Base-by-base conservation (phyloP, 2,113 vertebrate species). In the Corythaixoides concolor region DNA sequence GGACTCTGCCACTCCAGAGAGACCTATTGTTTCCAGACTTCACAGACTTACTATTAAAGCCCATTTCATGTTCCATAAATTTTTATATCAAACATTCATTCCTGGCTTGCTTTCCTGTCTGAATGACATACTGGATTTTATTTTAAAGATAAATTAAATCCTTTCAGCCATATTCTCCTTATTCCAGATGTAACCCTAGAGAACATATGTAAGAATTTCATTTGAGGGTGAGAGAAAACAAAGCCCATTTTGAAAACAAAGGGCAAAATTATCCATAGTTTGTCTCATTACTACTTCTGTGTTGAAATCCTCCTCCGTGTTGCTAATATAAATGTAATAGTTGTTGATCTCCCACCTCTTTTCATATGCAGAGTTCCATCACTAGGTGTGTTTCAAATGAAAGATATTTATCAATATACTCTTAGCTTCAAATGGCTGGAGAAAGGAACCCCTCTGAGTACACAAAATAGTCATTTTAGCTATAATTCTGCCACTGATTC, bases 51-150 rank as follows among this genome's bases (percentile, higher is more conserved):
- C 58, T 84, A 23, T 85, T 89, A 64, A 33, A 97, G 72, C 85
- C 47, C 88, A 96, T 97, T 98, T 96, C 72, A 95, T 88, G 89
- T 97, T 95, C 94, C 97, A 96, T 97, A 89, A 96, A 97, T 89
- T 95, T 97, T 96, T 93, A 96, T 96, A 63, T 64, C 90, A 76
- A 52, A 35, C 79, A 23, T 94, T 95, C 95, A 93, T 85, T 95
- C 89, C 97, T 69, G 58, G 47, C 85, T 92, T 79, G 88, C 66
- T 85, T 81, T 92, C 67, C 89, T 73, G 33, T 83, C 70, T 58
- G 70, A 89, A 28, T 87, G 90, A 92, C 68, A 89, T 56, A 74
- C 35, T 64, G 84, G 52, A 80, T 91, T 39, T 87, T 68, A 58
- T 84, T 95, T 91, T 74, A 86, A 85, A 85, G 86, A 89, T 52